Base-by-base conservation (phyloP, 2,113 vertebrate genomes). In the Cryptotis parvus region DNA sequence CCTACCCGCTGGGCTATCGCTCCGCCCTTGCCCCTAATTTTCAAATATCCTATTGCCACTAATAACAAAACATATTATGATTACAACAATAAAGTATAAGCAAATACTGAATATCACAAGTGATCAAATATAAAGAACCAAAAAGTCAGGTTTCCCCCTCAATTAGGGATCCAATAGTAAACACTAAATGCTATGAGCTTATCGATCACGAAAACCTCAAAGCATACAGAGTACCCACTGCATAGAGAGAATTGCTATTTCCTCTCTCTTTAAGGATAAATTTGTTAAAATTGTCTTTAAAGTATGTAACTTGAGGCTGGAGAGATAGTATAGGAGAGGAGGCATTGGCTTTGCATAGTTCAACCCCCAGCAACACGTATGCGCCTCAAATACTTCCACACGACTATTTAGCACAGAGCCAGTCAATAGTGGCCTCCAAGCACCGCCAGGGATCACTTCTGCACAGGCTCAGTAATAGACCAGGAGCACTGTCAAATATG, bases 161-260 rank as follows among this genome's bases (percentile, higher is more conserved):
- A 58, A 63, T 61, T 31, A 87, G 73, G 33, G 11, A 84, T 35
- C 68, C 65, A 61, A 45, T 9, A 84, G n/a, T 41, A 84, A 91
- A 72, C 39, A 29, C 16, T 93, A 81, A 87, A 72, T 73, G 31
- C 9, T 68, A 80, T 52, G 61, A 84, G 49, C 4, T 63, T 77
- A 4, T 79, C 4, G 84, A 41, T 90, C 70, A 94, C 18, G 45
- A 41, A 77, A 91, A 43, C 26, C 63, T 35, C 49, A 69, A 65
- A 33, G 27, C 77, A 70, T 49, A 49, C n/a, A 72, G 29, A 90
- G 14, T n/a, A 81, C 2, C 31, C 35, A 81, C 52, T 66, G 89
- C 29, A 29, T 77, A 80, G 85, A 73, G 45, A n/a, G n/a, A n/a
- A 35, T 29, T 41, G 29, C 18, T 80, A 12, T 35, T 49, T 15